phyloP scores from a whole-genome alignment of 2,797 vertebrate genomes.

The Coracias cyanogaster region DNA sequence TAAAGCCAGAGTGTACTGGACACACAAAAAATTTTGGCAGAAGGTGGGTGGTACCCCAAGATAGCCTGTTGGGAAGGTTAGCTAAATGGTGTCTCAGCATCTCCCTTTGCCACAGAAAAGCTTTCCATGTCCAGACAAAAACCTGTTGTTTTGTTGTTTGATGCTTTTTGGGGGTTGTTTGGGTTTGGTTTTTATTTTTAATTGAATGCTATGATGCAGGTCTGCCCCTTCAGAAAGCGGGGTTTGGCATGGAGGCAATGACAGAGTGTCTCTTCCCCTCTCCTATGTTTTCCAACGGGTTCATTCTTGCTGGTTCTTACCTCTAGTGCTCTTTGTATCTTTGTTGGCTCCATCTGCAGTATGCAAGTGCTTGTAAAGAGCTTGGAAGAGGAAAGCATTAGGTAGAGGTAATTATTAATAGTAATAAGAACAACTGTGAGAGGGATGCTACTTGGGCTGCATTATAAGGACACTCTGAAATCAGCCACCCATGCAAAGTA shows the following conservation, averaged over 20 bases:
- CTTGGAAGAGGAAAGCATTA: not conserved
- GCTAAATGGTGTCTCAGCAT: accelerated
- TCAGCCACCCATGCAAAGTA: not conserved
- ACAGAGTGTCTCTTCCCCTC: not conserved
- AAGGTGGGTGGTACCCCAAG: not conserved
- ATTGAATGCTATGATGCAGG: accelerated
- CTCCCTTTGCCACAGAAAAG: not conserved
- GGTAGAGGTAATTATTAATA: not conserved
- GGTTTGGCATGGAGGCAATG: not conserved
- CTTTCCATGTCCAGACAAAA: not conserved
- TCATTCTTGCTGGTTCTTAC: not conserved
- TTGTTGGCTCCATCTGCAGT: not conserved
- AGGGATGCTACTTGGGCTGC: not conserved
- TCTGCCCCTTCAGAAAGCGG: not conserved
- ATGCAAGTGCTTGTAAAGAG: not conserved
- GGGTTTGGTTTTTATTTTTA: not conserved
- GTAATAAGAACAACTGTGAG: not conserved
- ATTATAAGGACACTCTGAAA: not conserved
- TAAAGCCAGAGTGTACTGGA: not conserved
- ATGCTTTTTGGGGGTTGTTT: not conserved
- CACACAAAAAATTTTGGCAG: no score
- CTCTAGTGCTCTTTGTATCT: not conserved
- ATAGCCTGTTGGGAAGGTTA: not conserved
- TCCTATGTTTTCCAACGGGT: not conserved
- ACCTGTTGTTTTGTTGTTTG: not conserved